Evolutionary conservation across 2,888 invertebrate species (phyloP).

Genomic region (Parascotia fuliginaria): DNA sequence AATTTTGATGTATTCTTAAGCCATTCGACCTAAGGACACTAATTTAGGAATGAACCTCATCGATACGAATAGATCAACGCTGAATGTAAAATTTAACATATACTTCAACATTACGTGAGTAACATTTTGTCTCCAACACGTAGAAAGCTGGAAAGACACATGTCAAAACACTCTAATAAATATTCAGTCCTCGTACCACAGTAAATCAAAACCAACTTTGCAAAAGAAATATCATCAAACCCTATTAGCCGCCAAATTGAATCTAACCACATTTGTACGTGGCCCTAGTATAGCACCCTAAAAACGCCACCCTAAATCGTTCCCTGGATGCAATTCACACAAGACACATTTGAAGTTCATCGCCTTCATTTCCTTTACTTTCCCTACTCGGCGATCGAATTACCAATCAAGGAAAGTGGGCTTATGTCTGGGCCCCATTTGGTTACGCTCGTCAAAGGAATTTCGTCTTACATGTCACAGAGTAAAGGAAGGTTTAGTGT

Average conservation of each 20-base stretch:
- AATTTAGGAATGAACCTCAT: neutral
- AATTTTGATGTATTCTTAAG: no score
- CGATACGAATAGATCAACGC: neutral
- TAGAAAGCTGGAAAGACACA: neutral
- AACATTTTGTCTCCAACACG: neutral
- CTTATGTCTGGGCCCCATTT: constrained; percentile 31
- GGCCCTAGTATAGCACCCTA: constrained; percentile 24
- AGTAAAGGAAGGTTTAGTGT: constrained; percentile 13
- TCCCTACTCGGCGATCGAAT: constrained; percentile 57
- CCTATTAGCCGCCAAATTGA: constrained; percentile 34
- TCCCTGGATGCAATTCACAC: constrained; percentile 22
- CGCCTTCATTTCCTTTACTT: constrained; percentile 57
- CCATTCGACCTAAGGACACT: neutral
- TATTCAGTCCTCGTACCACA: neutral
- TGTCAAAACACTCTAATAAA: neutral
- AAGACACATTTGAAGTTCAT: constrained; percentile 39
- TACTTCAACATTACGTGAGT: neutral
- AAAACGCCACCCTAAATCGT: constrained; percentile 11
- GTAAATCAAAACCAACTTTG: constrained; percentile 4
- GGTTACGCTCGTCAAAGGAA: constrained; percentile 10
- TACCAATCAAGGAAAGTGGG: constrained; percentile 64
- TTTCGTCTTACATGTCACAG: constrained; percentile 10
- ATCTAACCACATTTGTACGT: constrained; percentile 30
- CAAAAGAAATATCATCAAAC: constrained; percentile 1
- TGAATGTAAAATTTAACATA: neutral